phyloP scores from a whole-genome alignment of 2,888 invertebrate genomes.

The Cantharis flavilabris region DNA sequence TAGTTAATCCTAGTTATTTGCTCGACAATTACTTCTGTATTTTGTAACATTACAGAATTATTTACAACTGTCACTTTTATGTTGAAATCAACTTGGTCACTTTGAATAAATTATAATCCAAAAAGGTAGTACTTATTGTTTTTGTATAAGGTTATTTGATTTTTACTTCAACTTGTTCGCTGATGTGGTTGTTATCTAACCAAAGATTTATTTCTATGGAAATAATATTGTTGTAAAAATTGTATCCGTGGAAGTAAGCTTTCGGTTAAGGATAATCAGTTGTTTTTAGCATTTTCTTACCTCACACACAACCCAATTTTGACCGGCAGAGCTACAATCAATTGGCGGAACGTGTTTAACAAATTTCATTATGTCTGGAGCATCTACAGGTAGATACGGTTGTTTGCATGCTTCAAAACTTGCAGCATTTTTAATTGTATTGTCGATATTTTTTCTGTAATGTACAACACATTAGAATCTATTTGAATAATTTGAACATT shows the following conservation, averaged over 20 bases:
- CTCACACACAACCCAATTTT: slow-evolving; percentile 79
- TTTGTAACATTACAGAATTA: background rate
- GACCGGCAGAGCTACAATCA: slow-evolving; percentile 63
- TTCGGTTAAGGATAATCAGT: no score
- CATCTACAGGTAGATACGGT: slow-evolving; percentile 67
- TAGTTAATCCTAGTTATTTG: background rate
- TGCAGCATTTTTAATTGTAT: slow-evolving; percentile 54
- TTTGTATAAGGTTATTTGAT: background rate
- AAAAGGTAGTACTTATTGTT: background rate
- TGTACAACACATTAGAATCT: background rate
- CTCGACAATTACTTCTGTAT: background rate
- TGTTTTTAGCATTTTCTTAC: slow-evolving; percentile 55
- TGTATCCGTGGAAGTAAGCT: no score
- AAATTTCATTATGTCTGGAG: slow-evolving; percentile 75
- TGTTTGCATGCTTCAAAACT: slow-evolving; percentile 64
- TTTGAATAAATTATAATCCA: background rate
- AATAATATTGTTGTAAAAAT: no score
- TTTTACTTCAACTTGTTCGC: background rate
- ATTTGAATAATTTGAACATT: background rate
- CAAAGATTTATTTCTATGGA: no score
- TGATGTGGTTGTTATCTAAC: no score
- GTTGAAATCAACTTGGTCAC: background rate
- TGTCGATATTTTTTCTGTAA: slow-evolving; percentile 57
- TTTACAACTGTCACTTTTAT: background rate
- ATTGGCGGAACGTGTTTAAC: slow-evolving; percentile 66